Conservation (phyloP, 2,797 vertebrate species). For the Podarcis siculus region DNA sequence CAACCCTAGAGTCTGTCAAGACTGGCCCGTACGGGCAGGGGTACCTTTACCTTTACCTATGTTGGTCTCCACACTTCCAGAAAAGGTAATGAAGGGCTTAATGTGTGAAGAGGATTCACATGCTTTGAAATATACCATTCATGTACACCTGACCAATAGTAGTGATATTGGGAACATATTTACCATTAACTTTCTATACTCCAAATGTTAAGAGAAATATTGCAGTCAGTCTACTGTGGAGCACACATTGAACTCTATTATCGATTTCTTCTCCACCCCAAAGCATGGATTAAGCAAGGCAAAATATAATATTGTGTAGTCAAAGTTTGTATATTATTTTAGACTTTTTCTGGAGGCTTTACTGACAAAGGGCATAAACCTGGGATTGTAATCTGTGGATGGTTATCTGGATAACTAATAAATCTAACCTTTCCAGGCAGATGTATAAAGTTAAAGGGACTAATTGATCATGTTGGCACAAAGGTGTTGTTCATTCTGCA, state of each 20-base stretch:
- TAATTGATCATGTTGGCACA: conserved; percentile 85
- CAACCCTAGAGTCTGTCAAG: too few species aligned
- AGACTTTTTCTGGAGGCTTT: not conserved
- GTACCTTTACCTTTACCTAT: too few species aligned
- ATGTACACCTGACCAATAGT: not conserved
- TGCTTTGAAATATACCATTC: not conserved
- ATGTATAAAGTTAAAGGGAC: conserved; percentile 77
- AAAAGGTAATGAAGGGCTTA: not conserved
- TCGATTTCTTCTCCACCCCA: too few species aligned
- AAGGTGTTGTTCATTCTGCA: conserved; percentile 82
- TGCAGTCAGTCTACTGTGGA: not conserved
- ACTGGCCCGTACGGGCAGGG: too few species aligned
- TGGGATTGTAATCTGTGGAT: conserved; percentile 75
- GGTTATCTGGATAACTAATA: conserved; percentile 79
- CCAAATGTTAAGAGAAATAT: not conserved
- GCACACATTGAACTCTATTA: not conserved
- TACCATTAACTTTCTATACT: not conserved
- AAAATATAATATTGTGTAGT: not conserved
- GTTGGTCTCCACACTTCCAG: not conserved
- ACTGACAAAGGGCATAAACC: not conserved
- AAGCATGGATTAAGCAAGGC: conserved; percentile 13
- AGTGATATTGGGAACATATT: not conserved
- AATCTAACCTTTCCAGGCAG: conserved; percentile 81
- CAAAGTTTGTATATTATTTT: conserved; percentile 2
- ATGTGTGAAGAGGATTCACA: not conserved